Evolutionary conservation across 1,140 invertebrate species (phyloP).

Genomic region (Platyscapa corneri): DNA sequence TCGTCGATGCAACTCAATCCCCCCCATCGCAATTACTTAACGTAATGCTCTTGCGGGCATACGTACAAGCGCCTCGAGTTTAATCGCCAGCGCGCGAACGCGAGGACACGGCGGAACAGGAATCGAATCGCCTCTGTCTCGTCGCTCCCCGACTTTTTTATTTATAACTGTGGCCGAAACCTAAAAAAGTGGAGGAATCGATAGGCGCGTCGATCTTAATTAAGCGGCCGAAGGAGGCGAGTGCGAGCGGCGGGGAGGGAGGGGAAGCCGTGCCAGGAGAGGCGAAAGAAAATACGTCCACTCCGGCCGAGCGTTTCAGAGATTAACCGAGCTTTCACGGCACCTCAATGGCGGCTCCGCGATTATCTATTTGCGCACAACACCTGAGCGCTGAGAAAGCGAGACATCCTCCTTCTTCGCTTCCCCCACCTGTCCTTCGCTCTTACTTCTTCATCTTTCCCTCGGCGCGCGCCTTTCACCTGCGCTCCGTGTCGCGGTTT

Average conservation of each 20-base stretch:
- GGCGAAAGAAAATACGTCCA: too few species aligned
- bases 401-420: background rate
- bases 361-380: background rate
- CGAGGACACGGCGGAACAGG: too few species aligned
- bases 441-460: too few species aligned
- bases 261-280: too few species aligned
- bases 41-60: background rate
- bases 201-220: constrained; percentile 48
- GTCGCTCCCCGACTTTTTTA: too few species aligned
- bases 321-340: constrained; percentile 15
- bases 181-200: constrained; percentile 31
- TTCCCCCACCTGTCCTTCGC: background rate
- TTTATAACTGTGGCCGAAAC: background rate
- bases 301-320: background rate
- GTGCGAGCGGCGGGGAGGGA: too few species aligned
- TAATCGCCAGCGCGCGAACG: too few species aligned
- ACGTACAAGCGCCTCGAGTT: background rate
- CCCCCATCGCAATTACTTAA: background rate
- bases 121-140: too few species aligned
- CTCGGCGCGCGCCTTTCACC: background rate
- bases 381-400: background rate
- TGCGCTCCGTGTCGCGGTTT: background rate
- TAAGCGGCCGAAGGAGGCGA: too few species aligned
- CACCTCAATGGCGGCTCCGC: background rate
- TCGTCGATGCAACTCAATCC: background rate